Evolutionary conservation across 2,888 invertebrate genomes (phyloP), one percentile per base, ranked within the genome.

Genomic region (Trissoscelio sp.): DNA sequence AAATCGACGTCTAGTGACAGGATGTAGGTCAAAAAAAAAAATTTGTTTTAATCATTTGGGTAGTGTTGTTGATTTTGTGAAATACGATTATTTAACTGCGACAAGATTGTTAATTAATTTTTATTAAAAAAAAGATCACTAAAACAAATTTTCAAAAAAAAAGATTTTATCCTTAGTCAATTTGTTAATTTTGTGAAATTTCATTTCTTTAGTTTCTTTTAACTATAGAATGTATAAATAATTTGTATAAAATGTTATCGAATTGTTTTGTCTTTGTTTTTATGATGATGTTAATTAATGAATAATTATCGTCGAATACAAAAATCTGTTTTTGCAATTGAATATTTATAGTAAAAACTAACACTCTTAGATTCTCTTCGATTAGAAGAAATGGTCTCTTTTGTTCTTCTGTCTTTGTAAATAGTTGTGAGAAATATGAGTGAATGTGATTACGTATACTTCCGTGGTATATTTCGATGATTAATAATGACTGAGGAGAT

Each of bases 381-480:
- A 44, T 44, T 44, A 44, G 3, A 53, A n/a, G 9, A 34, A 53
- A 34, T 53, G 16, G 37, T 37, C n/a, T n/a, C 14, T 55, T 58
- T 11, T 22, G 11, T 42, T 60, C 42, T 60, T 42, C n/a, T 44
- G n/a, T 58, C 28, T 60, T 18, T 79, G 79, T 79, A 79, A 60
- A 79, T 79, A 79, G 28, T 73, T 69, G 67, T 24, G 37, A 58
- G 7, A 24, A 64, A 48, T 70, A 18, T 3, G 78, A 57, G 46
- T 22, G 72, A 72, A 72, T 66, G 79, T 66, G 66, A 64, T 60
- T 58, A 58, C 44, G 55, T 37, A 31, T 69, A 57, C 66, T 74
- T 64, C 69, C 42, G 57, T 66, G 70, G 75, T 70, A 64, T 75
- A 66, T 72, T 70, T 74, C 57, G 79, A 42, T 70, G 74, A 80